Evolutionary conservation across 2,797 vertebrate species (phyloP).

Genomic region (Adrianichthys oophorus): DNA sequence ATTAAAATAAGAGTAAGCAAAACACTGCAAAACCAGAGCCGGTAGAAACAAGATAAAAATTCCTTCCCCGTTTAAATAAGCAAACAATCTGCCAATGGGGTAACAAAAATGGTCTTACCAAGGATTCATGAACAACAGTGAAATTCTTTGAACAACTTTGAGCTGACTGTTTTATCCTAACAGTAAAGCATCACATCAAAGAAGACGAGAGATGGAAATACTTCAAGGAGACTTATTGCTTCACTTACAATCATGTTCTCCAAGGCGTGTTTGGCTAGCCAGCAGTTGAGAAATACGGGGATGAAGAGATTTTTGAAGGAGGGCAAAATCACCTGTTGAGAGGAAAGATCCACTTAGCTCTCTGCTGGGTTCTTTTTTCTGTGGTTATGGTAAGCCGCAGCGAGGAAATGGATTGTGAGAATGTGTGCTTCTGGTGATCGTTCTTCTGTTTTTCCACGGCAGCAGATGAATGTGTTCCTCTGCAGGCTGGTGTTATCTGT

Average conservation of each 20-base stretch:
- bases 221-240: conserved; percentile 4
- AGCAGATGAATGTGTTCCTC: too few relatives aligned
- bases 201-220: conserved; percentile 13
- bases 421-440: not conserved
- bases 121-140: too few relatives aligned
- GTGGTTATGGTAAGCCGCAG: conserved; percentile 10
- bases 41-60: too few relatives aligned
- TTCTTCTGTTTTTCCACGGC: too few relatives aligned
- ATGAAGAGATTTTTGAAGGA: conserved; percentile 84
- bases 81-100: too few relatives aligned
- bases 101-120: too few relatives aligned
- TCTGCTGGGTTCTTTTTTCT: not conserved
- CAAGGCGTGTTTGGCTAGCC: conserved; percentile 84
- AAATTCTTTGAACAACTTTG: not conserved
- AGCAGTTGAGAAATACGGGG: conserved; percentile 87
- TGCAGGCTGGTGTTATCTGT: conserved; percentile 3
- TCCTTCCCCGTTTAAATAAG: too few relatives aligned
- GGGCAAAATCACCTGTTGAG: conserved; percentile 80
- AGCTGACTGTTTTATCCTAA: conserved; percentile 28
- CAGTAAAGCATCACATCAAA: conserved; percentile 11
- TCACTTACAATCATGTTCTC: conserved; percentile 86
- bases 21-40: not conserved
- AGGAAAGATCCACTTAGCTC: conserved; percentile 27
- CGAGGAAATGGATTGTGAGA: conserved; percentile 6
- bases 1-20: not conserved